These are phyloP conservation scores for Nothocercus julius DNA, from an alignment of 2,113 vertebrate genomes.

Conservation along the genomic window DNA sequence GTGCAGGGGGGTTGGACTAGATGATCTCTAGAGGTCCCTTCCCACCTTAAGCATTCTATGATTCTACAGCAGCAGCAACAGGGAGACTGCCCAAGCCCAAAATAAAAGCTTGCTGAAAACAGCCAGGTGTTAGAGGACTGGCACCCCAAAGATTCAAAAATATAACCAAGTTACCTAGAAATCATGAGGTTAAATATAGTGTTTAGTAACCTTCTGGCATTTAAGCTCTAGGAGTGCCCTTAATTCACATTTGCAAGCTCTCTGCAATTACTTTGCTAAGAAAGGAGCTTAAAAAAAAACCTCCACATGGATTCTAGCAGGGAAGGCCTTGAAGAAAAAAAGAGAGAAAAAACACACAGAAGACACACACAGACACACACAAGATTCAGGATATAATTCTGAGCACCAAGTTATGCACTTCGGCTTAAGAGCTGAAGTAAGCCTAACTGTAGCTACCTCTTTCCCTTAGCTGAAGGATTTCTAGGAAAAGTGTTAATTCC, in stretches of 20 bases:
- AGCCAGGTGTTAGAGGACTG: background rate
- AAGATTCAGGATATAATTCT: background rate
- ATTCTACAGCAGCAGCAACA: background rate
- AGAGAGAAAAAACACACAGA: no score
- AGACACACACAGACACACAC: background rate
- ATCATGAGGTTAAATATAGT: background rate
- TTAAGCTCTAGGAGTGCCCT: background rate
- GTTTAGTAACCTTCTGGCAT: background rate
- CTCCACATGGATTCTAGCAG: background rate
- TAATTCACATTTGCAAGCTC: background rate
- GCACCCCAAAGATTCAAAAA: background rate
- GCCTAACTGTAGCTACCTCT: background rate
- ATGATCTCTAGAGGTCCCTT: no score
- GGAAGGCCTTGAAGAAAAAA: background rate
- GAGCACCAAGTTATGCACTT: background rate
- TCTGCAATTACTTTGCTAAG: background rate
- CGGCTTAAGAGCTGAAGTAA: background rate
- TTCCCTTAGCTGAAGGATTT: background rate
- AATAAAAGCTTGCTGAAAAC: background rate
- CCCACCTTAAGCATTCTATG: no score
- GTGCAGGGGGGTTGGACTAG: no score
- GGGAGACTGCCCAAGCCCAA: background rate
- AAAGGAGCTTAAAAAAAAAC: conserved; percentile 27
- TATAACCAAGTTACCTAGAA: background rate
- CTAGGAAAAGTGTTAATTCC: background rate